A percentile compares a stretch with the other conserved stretches of the same genome.
phyloP scores from a whole-genome alignment of 2,888 invertebrate genomes.

The Physocephala rufipes region DNA sequence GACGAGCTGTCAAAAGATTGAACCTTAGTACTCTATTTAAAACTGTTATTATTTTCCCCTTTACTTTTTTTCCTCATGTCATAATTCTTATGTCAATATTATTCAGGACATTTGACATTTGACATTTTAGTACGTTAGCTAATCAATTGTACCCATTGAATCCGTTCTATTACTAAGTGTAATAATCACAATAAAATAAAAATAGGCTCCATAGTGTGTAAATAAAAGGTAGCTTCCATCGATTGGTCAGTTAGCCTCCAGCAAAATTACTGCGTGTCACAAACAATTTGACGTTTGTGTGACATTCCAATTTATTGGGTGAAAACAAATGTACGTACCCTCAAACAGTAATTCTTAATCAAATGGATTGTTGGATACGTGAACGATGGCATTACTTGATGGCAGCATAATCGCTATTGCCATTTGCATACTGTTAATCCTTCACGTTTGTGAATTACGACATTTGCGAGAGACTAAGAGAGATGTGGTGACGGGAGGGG shows the following conservation, averaged over 20 bases:
- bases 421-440: neutral
- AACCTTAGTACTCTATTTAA: no score
- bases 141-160: neutral
- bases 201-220: constrained; percentile 7
- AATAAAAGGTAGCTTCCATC: constrained; percentile 12
- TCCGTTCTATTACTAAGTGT: neutral
- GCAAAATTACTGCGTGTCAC: constrained; percentile 15
- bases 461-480: neutral
- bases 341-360: constrained; percentile 3
- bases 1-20: no score
- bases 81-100: constrained; percentile 17
- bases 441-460: constrained; percentile 26
- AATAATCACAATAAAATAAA: neutral
- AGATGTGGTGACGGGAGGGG: no score
- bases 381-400: neutral
- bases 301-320: constrained; percentile 31
- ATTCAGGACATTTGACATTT: constrained; percentile 8
- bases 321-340: constrained; percentile 10
- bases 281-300: constrained; percentile 20
- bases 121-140: neutral
- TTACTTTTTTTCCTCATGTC: neutral
- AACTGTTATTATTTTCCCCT: no score
- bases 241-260: neutral
- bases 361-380: no score
- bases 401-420: neutral